Conservation (phyloP, 2,888 invertebrate genomes). For the Amiota mariae region DNA sequence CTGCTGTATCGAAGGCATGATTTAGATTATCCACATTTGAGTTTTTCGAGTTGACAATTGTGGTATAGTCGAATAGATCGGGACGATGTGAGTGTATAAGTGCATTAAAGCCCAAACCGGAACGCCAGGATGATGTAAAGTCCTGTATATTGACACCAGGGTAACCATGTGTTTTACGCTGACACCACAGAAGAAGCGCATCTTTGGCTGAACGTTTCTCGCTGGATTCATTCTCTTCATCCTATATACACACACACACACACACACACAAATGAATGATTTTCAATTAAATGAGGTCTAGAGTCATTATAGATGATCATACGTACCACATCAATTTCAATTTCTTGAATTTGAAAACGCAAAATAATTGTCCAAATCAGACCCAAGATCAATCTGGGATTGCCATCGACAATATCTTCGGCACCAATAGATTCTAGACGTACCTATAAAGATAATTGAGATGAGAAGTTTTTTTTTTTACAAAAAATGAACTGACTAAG, state of each 20-base stretch:
- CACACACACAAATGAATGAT: background rate
- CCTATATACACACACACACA: conserved; percentile 76
- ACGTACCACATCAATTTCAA: conserved; percentile 95
- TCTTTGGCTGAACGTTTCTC: conserved; percentile 99
- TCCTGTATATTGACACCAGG: conserved; percentile 90
- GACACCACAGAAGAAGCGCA: conserved; percentile 97
- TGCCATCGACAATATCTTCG: conserved; percentile 98
- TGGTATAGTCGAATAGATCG: conserved; percentile 92
- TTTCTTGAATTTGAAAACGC: conserved; percentile 98
- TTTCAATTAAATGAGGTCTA: background rate
- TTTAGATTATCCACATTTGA: conserved; percentile 94
- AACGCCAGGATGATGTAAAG: conserved; percentile 95
- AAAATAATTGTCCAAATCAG: conserved; percentile 99
- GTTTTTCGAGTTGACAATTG: conserved; percentile 82
- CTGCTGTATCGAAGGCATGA: conserved; percentile 97
- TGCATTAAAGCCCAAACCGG: conserved; percentile 97
- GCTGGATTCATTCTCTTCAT: conserved; percentile 95
- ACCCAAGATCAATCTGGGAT: conserved; percentile 96
- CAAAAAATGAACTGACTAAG: too few relatives aligned
- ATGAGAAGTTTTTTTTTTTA: too few relatives aligned
- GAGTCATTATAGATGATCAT: conserved; percentile 4
- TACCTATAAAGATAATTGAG: conserved; percentile 77
- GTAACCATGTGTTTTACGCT: conserved; percentile 97
- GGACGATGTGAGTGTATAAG: conserved; percentile 98
- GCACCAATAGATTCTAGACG: conserved; percentile 98